phyloP scores from a whole-genome alignment of 2,888 invertebrate species.

The Diaprepes abbreviatus region DNA sequence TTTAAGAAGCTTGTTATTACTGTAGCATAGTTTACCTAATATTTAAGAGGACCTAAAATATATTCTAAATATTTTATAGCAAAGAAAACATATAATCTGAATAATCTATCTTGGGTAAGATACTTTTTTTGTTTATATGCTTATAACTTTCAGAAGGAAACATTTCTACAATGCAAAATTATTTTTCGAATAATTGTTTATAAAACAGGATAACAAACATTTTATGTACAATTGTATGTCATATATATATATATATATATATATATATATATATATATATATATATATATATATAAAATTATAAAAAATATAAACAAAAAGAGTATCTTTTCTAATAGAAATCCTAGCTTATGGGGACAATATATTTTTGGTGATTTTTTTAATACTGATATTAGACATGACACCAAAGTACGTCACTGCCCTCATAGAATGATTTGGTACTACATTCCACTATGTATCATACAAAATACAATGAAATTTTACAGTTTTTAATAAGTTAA shows the following conservation, averaged over 20 bases:
- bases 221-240: too few species aligned
- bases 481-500: too few species aligned
- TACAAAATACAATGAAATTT: too few species aligned
- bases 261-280: too few species aligned
- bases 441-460: constrained; percentile 39
- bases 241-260: too few species aligned
- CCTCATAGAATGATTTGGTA: constrained; percentile 27
- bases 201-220: too few species aligned
- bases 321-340: not conserved
- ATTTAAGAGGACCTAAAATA: constrained; percentile 27
- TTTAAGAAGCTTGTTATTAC: constrained; percentile 38
- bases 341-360: constrained; percentile 6
- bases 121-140: constrained; percentile 15
- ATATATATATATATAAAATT: too few species aligned
- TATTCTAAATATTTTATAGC: constrained; percentile 35
- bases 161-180: too few species aligned
- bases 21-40: constrained; percentile 31
- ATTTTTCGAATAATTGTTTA: too few species aligned
- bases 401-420: constrained; percentile 38
- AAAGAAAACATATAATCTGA: too few species aligned
- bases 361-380: constrained; percentile 30
- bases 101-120: too few species aligned
- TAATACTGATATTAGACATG: constrained; percentile 1
- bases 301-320: not conserved
- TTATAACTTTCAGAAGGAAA: too few species aligned